Evolutionary conservation across 1,140 invertebrate genomes (phyloP).

Genomic region (Scaptomyza montana): DNA sequence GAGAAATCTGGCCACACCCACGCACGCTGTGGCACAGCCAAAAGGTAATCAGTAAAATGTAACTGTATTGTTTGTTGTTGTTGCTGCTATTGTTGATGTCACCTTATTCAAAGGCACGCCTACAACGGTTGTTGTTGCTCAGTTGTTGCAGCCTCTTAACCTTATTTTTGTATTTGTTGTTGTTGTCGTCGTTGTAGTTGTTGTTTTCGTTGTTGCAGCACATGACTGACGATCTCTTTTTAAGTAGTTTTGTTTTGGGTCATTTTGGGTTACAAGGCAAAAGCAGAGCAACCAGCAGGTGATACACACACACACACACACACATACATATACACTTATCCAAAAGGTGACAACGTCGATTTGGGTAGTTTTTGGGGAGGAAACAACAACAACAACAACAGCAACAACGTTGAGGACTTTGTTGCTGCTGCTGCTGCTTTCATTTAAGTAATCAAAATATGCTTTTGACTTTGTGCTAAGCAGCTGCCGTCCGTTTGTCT

Average conservation of each 20-base stretch:
- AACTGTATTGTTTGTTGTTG: constrained; percentile 74
- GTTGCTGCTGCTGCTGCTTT: constrained; percentile 51
- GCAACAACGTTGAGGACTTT: constrained; percentile 28
- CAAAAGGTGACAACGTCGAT: constrained; percentile 69
- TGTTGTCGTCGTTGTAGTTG: neutral
- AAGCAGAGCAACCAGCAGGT: constrained; percentile 13
- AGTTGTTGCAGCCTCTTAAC: constrained; percentile 74
- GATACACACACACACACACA: neutral
- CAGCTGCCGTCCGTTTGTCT: constrained; percentile 51
- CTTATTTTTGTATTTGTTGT: constrained; percentile 42
- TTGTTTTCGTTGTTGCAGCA: constrained; percentile 28
- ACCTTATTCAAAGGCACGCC: constrained; percentile 59
- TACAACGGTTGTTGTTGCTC: constrained; percentile 23
- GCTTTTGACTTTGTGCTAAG: constrained; percentile 76
- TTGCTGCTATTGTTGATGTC: constrained; percentile 48
- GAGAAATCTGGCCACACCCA: constrained; percentile 76
- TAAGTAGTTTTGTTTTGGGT: constrained; percentile 77
- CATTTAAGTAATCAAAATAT: constrained; percentile 82
- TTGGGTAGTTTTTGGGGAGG: constrained; percentile 41
- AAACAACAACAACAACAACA: constrained; percentile 27
- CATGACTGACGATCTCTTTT: constrained; percentile 70
- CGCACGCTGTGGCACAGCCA: constrained; percentile 55
- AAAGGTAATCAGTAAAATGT: constrained; percentile 83
- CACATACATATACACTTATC: constrained; percentile 14
- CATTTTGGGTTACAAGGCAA: constrained; percentile 54